phyloP scores from a whole-genome alignment of 2,888 invertebrate species.

The Ophraella communa region DNA sequence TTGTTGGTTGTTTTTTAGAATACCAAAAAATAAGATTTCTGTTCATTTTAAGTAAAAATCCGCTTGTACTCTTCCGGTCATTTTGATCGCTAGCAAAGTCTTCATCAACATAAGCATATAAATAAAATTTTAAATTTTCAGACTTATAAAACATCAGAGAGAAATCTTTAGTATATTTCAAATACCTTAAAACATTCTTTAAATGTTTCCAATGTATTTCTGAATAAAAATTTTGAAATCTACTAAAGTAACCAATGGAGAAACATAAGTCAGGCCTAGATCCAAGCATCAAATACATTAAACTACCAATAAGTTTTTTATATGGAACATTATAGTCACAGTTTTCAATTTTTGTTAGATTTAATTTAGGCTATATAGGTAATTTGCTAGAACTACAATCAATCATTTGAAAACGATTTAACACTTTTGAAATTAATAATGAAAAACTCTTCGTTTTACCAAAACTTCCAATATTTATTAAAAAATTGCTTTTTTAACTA shows the following conservation, averaged over 20 bases:
- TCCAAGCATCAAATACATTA: constrained; percentile 39
- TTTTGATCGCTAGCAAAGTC: constrained; percentile 11
- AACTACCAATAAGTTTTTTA: constrained; percentile 29
- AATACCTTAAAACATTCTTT: constrained; percentile 23
- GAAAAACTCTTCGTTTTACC: too few relatives aligned
- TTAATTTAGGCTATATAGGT: too few relatives aligned
- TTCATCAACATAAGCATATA: constrained; percentile 15
- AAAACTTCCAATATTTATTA: too few relatives aligned
- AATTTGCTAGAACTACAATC: constrained; percentile 11
- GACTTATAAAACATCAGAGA: constrained; percentile 26
- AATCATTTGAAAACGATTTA: constrained; percentile 36
- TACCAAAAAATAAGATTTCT: constrained; percentile 34
- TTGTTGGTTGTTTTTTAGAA: constrained; percentile 37
- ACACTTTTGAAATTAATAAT: too few relatives aligned
- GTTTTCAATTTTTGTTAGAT: constrained; percentile 12
- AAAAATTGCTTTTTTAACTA: too few relatives aligned
- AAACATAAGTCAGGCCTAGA: constrained; percentile 37
- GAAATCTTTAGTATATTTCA: constrained; percentile 22
- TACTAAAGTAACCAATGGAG: constrained; percentile 33
- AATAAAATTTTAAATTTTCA: neutral
- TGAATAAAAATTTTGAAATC: constrained; percentile 36
- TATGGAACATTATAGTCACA: constrained; percentile 14
- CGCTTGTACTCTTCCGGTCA: constrained; percentile 33
- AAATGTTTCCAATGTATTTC: constrained; percentile 32
- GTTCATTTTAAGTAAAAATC: constrained; percentile 33